Conservation (phyloP, 2,888 invertebrate genomes). For the Pyrrhia umbra region DNA sequence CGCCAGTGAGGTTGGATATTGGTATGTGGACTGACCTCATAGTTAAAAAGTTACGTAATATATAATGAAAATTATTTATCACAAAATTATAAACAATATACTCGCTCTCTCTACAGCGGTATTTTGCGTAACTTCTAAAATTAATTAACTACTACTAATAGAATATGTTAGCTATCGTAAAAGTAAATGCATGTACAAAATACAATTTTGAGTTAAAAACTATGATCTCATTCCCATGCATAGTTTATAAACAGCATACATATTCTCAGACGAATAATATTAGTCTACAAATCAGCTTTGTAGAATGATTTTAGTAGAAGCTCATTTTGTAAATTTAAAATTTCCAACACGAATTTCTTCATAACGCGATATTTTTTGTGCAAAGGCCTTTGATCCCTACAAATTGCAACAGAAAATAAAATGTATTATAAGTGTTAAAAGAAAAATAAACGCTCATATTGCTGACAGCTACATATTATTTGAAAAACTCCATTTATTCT, state of each 20-base stretch:
- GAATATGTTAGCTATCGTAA: too few species aligned
- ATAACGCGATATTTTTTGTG: slow-evolving; percentile 10
- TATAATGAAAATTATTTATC: too few species aligned
- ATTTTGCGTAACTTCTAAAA: too few species aligned
- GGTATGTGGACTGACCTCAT: slow-evolving; percentile 13
- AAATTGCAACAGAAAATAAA: slow-evolving; percentile 47
- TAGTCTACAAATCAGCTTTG: slow-evolving; percentile 4
- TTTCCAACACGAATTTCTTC: slow-evolving; percentile 23
- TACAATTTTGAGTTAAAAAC: too few species aligned
- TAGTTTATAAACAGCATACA: not conserved
- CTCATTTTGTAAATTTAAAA: slow-evolving; percentile 15
- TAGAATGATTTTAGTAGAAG: not conserved
- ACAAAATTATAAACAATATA: too few species aligned
- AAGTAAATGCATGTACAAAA: too few species aligned
- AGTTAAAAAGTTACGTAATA: not conserved
- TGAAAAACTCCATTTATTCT: slow-evolving; percentile 26
- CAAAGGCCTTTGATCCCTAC: slow-evolving; percentile 32
- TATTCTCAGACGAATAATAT: not conserved
- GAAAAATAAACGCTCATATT: slow-evolving; percentile 23
- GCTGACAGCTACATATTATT: slow-evolving; percentile 17
- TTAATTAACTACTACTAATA: too few species aligned
- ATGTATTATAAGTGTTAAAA: slow-evolving; percentile 19
- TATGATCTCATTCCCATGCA: not conserved
- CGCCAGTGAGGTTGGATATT: slow-evolving; percentile 39
- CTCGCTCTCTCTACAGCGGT: too few species aligned